phyloP scores from a whole-genome alignment of 2,888 invertebrate genomes.

The Gastracanthus pulcherrimus region DNA sequence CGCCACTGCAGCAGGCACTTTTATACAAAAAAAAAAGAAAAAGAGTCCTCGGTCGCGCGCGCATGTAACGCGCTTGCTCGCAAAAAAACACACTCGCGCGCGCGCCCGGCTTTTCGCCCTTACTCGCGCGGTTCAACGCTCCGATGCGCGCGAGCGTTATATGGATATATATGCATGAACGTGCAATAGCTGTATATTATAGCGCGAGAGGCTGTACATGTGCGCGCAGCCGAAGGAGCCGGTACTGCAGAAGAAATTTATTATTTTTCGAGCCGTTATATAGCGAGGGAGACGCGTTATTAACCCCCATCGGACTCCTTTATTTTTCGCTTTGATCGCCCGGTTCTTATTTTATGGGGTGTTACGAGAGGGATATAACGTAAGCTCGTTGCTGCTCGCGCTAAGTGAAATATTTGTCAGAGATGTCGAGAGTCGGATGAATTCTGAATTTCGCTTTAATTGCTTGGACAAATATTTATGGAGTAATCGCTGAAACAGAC shows the following conservation, averaged over 20 bases:
- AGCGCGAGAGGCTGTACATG: neutral
- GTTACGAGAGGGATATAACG: no score
- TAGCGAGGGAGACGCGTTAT: neutral
- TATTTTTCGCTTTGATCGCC: no score
- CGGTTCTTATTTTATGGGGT: no score
- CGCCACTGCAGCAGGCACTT: neutral
- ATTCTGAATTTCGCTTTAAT: no score
- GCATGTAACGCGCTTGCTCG: neutral
- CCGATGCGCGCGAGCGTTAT: constrained; percentile 1
- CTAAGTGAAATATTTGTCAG: no score
- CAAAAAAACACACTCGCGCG: neutral
- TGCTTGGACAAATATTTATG: no score
- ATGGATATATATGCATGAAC: neutral
- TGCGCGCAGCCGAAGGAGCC: no score
- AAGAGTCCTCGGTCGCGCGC: neutral
- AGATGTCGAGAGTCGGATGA: no score
- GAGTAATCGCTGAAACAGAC: no score
- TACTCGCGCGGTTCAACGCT: constrained; percentile 42
- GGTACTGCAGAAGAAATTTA: constrained; percentile 11
- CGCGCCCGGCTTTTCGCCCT: constrained; percentile 32
- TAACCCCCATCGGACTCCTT: neutral
- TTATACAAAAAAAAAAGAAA: neutral
- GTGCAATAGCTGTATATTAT: no score
- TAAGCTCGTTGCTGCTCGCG: no score
- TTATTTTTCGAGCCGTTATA: no score